These are phyloP conservation scores for Stictocephala bisonia DNA, from an alignment of 2,888 invertebrate species.

Conservation along the genomic window DNA sequence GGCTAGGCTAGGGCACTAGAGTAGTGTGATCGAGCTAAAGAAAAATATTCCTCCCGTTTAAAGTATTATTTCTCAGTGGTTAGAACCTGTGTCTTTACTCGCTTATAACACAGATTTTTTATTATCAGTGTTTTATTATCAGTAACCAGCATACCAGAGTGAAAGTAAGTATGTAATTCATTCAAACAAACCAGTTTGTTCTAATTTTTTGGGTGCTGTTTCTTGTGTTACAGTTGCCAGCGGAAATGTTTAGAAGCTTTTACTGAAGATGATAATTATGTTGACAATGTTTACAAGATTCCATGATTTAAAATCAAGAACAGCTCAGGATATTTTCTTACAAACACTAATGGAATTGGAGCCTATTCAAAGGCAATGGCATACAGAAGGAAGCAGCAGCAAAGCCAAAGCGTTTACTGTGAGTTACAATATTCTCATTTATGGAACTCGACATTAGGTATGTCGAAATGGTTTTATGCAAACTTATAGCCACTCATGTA, in stretches of 20 bases:
- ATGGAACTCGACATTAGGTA: constrained; percentile 1
- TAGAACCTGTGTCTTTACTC: too few species aligned
- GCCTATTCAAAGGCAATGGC: constrained; percentile 3
- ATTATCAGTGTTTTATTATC: too few species aligned
- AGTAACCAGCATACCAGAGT: too few species aligned
- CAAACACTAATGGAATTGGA: constrained; percentile 29
- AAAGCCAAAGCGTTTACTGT: constrained; percentile 28
- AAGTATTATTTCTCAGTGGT: too few species aligned
- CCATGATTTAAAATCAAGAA: constrained; percentile 9
- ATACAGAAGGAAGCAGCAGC: not conserved
- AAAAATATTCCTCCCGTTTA: too few species aligned
- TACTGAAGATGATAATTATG: constrained; percentile 29
- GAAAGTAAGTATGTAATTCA: too few species aligned
- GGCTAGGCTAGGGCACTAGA: too few species aligned
- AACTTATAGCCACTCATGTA: constrained; percentile 15
- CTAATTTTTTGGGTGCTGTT: too few species aligned
- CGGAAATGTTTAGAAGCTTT: constrained; percentile 7
- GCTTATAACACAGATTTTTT: too few species aligned
- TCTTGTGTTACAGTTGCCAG: constrained; percentile 14
- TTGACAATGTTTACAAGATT: constrained; percentile 5
- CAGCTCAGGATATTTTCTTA: constrained; percentile 25
- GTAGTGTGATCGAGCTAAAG: too few species aligned
- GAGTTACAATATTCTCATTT: constrained; percentile 12
- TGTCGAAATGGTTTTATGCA: constrained; percentile 39
- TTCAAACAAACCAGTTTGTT: too few species aligned